Evolutionary conservation across 2,888 invertebrate genomes (phyloP).

Genomic region (Acanthosepion esculentum): DNA sequence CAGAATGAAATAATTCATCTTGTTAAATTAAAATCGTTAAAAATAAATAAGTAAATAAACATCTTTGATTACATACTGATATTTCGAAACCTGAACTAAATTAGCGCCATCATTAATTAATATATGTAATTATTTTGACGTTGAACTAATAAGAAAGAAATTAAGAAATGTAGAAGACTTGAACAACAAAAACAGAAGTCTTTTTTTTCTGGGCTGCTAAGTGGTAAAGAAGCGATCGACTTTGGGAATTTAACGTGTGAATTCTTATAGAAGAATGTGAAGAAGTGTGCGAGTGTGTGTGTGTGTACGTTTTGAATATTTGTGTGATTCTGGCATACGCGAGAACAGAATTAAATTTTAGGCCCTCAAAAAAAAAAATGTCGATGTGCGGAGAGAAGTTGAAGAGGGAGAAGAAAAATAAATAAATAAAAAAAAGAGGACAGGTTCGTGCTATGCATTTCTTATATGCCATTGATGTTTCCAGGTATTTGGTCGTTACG

Average conservation of each 20-base stretch:
- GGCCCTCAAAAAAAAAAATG: background rate
- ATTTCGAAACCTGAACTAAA: background rate
- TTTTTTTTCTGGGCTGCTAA: too few species aligned
- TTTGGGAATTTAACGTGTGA: background rate
- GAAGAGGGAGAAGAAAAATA: background rate
- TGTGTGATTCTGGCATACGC: background rate
- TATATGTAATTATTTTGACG: background rate
- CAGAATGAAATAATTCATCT: background rate
- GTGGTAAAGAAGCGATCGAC: background rate
- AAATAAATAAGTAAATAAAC: background rate
- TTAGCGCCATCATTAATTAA: slow-evolving; percentile 7
- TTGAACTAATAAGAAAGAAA: background rate
- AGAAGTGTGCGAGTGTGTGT: background rate
- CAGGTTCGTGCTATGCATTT: background rate
- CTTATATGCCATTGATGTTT: background rate
- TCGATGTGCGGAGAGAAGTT: background rate
- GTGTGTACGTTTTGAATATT: background rate
- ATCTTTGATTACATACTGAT: background rate
- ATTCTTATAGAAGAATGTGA: background rate
- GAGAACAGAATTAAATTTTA: background rate
- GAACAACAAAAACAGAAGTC: background rate
- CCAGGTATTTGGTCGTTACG: background rate
- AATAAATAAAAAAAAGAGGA: background rate
- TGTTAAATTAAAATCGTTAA: slow-evolving; percentile 13
- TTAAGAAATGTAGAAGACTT: background rate